A percentile compares a stretch with the other conserved stretches of the same genome.
Conservation (phyloP, 1,140 invertebrate genomes). For the Caenorhabditis inopinata region DNA sequence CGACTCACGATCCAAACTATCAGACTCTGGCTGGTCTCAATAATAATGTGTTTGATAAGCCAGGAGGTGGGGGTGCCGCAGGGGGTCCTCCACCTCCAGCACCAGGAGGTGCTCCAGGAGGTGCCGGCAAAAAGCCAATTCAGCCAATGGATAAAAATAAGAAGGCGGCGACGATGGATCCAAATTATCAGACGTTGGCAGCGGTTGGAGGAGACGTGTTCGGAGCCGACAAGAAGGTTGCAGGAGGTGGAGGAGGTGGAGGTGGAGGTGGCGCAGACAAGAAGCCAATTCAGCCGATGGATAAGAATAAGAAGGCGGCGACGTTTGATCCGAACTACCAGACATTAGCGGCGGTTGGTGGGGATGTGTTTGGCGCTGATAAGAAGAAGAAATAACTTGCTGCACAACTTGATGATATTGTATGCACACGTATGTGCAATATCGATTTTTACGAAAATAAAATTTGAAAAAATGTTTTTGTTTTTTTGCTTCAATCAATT, state of each 20-base stretch:
- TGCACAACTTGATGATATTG: no score
- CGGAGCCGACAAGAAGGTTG: conserved; percentile 48
- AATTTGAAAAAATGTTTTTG: no score
- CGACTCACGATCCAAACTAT: conserved; percentile 23
- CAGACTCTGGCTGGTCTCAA: conserved; percentile 14
- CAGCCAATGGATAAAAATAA: conserved; percentile 9
- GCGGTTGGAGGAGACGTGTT: conserved; percentile 47
- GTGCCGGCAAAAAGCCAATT: not conserved
- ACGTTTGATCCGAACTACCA: conserved; percentile 38
- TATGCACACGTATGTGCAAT: no score
- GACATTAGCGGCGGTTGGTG: conserved; percentile 3
- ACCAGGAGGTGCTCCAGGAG: no score
- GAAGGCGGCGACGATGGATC: not conserved
- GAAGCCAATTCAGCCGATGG: conserved; percentile 19
- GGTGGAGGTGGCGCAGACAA: conserved; percentile 6
- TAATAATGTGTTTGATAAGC: conserved; percentile 7
- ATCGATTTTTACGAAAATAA: no score
- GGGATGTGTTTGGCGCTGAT: conserved; percentile 1
- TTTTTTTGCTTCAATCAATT: no score
- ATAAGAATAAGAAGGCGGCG: conserved; percentile 37
- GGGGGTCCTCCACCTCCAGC: not conserved
- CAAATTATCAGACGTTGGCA: conserved; percentile 33
- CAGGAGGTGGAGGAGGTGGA: conserved; percentile 21
- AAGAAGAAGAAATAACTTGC: not conserved
- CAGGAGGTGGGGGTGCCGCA: not conserved